Base-by-base conservation (phyloP, 2,797 vertebrate species). In the Denticeps clupeoides region DNA sequence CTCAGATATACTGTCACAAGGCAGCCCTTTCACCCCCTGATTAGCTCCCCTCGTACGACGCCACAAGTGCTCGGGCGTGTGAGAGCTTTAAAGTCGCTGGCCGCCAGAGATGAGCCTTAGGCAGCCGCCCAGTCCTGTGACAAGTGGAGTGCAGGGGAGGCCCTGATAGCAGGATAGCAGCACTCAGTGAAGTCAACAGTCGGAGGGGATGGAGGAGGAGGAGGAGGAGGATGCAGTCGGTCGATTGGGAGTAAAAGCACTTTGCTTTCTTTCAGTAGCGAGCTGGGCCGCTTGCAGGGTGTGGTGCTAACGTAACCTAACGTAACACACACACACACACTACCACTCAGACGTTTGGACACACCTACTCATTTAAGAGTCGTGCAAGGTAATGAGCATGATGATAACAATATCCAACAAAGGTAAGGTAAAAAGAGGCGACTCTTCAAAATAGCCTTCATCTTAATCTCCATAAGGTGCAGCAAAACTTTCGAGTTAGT, bases 111-210 rank as follows among this genome's bases (percentile, higher is more conserved):
- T 63, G 62, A 69, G 63, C 41, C 22, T 60, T 49, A 67, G 72
- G 77, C 72, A 51, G 65, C 1, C 32, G 49, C 73, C 75, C 70
- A 68, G 65, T 55, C 45, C 47, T 19, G 61, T 54, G 69, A 78
- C 78, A 76, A 79, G 75, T 75, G 71, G 67, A 65, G 62, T 53
- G 23, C 58, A 62, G 72, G 65, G 67, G 60, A 68, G 68, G 71
- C 74, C 68, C 74, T 70, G 77, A 83, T 83, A 79, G 70, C 63
- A 67, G 67, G 70, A 63, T 63, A 73, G 73, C 63, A 70, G 57
- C 72, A 71, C 78, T 84, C 56, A 53, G 51, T 61, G 58, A 65
- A 61, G 63, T 64, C 79, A 77, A 76, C 76, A 57, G 63, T 67
- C 65, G 57, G 56, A 28, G 41, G 58, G 41, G 46, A 45, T 55